These are phyloP conservation scores for Pyrgus malvae DNA, from an alignment of 2,888 invertebrate species.

Conservation along the genomic window DNA sequence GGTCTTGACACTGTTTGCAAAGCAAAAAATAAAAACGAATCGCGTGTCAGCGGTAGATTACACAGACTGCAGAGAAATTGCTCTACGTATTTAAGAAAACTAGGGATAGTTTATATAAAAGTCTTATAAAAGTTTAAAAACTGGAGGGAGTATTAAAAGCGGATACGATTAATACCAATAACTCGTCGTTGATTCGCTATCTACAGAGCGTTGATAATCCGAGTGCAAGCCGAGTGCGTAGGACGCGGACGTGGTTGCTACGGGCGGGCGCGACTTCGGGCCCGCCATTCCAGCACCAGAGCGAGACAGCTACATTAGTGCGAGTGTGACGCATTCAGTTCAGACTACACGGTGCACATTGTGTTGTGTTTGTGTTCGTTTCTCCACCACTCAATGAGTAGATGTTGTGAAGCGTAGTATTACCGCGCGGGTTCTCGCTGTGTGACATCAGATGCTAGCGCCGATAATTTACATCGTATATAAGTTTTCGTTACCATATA, in stretches of 20 bases:
- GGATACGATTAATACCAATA: not conserved
- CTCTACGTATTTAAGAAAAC: too few species aligned
- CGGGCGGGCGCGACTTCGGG: slow-evolving; percentile 1
- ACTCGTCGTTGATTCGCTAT: not conserved
- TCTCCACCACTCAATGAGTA: slow-evolving; percentile 29
- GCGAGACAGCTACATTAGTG: slow-evolving; percentile 47
- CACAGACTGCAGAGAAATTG: too few species aligned
- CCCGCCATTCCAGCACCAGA: slow-evolving; percentile 36
- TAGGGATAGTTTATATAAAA: too few species aligned
- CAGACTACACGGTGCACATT: slow-evolving; percentile 33
- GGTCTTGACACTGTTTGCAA: too few species aligned
- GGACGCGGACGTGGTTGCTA: slow-evolving; percentile 4
- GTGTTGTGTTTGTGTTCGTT: slow-evolving; percentile 28
- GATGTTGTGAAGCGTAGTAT: slow-evolving; percentile 18
- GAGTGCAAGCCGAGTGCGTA: not conserved
- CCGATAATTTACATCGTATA: too few species aligned
- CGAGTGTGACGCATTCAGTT: slow-evolving; percentile 33
- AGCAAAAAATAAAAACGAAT: too few species aligned
- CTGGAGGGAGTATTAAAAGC: not conserved
- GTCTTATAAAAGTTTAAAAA: too few species aligned
- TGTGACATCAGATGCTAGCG: too few species aligned
- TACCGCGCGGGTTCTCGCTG: slow-evolving; percentile 1
- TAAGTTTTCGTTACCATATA: too few species aligned
- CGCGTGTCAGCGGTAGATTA: too few species aligned
- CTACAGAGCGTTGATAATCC: not conserved